Evolutionary conservation across 2,797 vertebrate genomes (phyloP).

Genomic region (Hippocampus kuda): DNA sequence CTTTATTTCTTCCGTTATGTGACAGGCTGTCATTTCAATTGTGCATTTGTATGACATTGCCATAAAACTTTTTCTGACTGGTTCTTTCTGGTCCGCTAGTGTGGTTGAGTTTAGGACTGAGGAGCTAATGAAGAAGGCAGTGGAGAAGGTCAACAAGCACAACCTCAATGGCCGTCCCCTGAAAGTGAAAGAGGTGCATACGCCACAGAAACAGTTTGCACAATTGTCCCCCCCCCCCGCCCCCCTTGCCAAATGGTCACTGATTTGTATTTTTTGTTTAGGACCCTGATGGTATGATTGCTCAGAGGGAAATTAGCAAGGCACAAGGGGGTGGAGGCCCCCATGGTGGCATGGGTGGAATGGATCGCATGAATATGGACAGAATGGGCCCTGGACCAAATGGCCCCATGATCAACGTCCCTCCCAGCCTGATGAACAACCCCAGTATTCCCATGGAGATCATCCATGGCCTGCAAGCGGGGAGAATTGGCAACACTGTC

Average conservation of each 20-base stretch:
- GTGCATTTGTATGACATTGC: background rate
- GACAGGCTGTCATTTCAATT: background rate
- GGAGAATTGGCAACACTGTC: constrained; percentile 87
- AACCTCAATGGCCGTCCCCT: constrained; percentile 88
- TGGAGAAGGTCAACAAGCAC: constrained; percentile 95
- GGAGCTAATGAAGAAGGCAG: constrained; percentile 96
- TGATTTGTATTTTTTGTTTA: constrained; percentile 39
- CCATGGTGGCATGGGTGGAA: constrained; percentile 45
- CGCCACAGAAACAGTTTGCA: constrained; percentile 10
- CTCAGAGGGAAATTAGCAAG: constrained; percentile 84
- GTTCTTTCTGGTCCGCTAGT: constrained; percentile 56
- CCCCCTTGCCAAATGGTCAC: background rate
- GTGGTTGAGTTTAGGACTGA: constrained; percentile 98
- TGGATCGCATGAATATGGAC: constrained; percentile 71
- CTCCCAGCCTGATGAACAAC: constrained; percentile 90
- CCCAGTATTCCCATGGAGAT: constrained; percentile 93
- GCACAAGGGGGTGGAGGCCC: constrained; percentile 55
- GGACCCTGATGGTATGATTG: constrained; percentile 88
- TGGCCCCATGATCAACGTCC: constrained; percentile 79
- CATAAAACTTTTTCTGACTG: background rate
- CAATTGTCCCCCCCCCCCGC: too few relatives aligned
- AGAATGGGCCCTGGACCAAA: constrained; percentile 79
- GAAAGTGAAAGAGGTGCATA: constrained; percentile 95
- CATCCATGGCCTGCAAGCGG: constrained; percentile 91
- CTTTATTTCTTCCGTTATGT: background rate